phyloP scores from a whole-genome alignment of 2,797 vertebrate species.

The Chelidonichthys spinosus region DNA sequence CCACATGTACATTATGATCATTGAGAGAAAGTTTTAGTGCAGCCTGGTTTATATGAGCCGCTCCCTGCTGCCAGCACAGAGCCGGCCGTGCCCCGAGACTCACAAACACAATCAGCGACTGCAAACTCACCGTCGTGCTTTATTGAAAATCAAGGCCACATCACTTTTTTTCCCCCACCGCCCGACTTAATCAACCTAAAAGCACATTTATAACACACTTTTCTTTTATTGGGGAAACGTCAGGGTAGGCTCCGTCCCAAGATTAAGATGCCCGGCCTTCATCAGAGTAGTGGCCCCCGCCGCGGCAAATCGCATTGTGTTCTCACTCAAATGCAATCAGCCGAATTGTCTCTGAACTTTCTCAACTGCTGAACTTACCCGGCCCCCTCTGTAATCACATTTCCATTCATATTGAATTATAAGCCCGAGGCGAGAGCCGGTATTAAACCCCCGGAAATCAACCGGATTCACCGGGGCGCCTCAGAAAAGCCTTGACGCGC shows the following conservation, averaged over 20 bases:
- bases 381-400: slow-evolving; percentile 62
- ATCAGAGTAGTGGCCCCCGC: slow-evolving; percentile 67
- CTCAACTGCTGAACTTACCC: slow-evolving; percentile 59
- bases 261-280: slow-evolving; percentile 67
- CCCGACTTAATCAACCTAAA: slow-evolving; percentile 73
- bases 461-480: slow-evolving; percentile 44
- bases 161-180: slow-evolving; percentile 18
- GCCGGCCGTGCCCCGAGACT: background rate
- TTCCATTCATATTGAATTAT: slow-evolving; percentile 63
- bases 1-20: background rate
- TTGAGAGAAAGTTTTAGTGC: background rate
- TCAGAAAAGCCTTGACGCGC: slow-evolving; percentile 22
- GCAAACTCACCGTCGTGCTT: slow-evolving; percentile 24
- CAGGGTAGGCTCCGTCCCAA: slow-evolving; percentile 48
- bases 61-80: slow-evolving; percentile 4
- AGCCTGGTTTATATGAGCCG: background rate
- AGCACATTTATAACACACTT: slow-evolving; percentile 74
- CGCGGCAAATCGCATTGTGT: slow-evolving; percentile 68
- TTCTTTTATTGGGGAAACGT: slow-evolving; percentile 67
- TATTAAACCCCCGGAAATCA: slow-evolving; percentile 50
- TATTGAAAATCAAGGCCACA: slow-evolving; percentile 53
- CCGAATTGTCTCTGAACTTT: slow-evolving; percentile 65
- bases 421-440: slow-evolving; percentile 32
- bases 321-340: slow-evolving; percentile 70
- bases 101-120: slow-evolving; percentile 30